phyloP scores from a whole-genome alignment of 2,797 vertebrate species.

The Melopsittacus undulatus region DNA sequence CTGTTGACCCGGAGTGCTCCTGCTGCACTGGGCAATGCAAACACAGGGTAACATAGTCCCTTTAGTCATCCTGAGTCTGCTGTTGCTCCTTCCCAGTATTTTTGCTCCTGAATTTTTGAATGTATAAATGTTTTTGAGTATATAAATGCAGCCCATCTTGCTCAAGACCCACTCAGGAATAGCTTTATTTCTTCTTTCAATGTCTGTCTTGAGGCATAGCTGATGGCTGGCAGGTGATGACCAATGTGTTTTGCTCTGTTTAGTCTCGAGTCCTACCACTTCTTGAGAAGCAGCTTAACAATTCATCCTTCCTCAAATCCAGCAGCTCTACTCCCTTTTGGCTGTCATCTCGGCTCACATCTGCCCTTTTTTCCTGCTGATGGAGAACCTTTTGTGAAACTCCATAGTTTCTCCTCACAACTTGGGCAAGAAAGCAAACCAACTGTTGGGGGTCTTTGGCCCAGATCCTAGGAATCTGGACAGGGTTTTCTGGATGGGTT shows the following conservation, averaged over 20 bases:
- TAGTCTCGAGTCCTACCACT: not conserved
- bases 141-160: not conserved
- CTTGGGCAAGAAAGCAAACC: not conserved
- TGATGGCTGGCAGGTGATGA: not conserved
- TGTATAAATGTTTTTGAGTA: not conserved
- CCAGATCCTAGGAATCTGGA: not conserved
- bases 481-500: not conserved
- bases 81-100: not conserved
- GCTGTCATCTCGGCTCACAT: not conserved
- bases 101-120: not conserved
- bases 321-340: not conserved
- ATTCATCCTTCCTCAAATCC: not conserved
- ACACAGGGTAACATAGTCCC: not conserved
- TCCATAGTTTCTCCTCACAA: not conserved
- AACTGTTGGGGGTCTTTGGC: not conserved
- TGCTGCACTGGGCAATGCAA: not conserved
- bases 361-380: not conserved
- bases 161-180: not conserved
- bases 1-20: accelerated
- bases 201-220: not conserved
- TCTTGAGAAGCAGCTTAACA: not conserved
- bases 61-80: not conserved
- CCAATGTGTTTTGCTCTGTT: not conserved
- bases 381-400: not conserved
- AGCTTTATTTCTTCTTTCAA: not conserved